Base-by-base conservation (phyloP, 2,113 vertebrate species). In the Sisor rabdophorus region DNA sequence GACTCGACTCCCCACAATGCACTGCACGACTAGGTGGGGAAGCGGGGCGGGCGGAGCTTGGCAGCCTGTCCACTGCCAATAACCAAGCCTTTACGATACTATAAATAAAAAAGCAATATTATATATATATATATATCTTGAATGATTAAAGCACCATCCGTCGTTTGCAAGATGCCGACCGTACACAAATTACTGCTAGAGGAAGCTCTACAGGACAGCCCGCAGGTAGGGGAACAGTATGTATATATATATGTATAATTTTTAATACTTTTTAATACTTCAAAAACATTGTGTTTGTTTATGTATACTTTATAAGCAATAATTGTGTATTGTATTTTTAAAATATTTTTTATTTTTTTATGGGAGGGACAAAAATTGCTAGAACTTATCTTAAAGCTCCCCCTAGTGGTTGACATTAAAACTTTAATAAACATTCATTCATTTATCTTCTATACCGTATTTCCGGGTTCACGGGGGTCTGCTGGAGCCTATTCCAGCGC, bases 121-220 rank as follows among this genome's bases (percentile, higher is more conserved):
- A n/a, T n/a, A n/a, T n/a, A n/a, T n/a, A n/a, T n/a, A n/a, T n/a
- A n/a, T n/a, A n/a, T n/a, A 22, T 68, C 48, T 28, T 82, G 8
- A 83, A 88, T 88, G 84, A 89, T 89, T 91, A 80, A 87, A 81
- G 47, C 72, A 72, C 71, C 72, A 70, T 82, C 73, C 80, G 73
- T 79, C 24, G 77, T 82, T 77, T 86, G 85, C 94, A 89, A 91
- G 87, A 98, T 98, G 97, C 96, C 96, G 72, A 93, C 93, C 85
- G 94, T 96, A 76, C 96, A 98, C 84, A 98, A 93, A 83, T 91
- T 98, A 81, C 94, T 96, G 54, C 87, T 98, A 80, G 97, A 98
- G 85, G 97, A 98, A 69, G 96, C 96, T 55, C 82, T 98, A 84
- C 95, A 95, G 86, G 96, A 98, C 89, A 98, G 96, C 89, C 96